Evolutionary conservation across 2,797 vertebrate genomes (phyloP).

Genomic region (Parotocinclus haroldoi): DNA sequence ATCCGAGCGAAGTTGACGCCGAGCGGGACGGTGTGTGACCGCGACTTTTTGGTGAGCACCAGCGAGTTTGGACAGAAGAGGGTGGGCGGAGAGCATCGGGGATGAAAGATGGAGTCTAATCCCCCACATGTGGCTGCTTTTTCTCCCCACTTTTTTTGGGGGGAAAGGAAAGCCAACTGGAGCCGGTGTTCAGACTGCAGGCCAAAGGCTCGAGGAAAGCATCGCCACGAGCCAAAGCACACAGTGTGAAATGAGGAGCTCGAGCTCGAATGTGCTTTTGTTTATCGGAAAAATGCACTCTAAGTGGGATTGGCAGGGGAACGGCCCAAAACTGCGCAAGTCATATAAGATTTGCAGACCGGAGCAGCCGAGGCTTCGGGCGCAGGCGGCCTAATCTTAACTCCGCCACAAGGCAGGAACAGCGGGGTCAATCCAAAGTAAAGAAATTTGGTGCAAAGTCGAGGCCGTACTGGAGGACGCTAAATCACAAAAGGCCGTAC

Average conservation of each 20-base stretch:
- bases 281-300: conserved; percentile 86
- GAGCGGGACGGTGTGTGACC: conserved; percentile 50
- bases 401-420: conserved; percentile 67
- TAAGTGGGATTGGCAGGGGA: conserved; percentile 79
- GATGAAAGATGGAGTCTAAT: conserved; percentile 80
- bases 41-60: conserved; percentile 44
- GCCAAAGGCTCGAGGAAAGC: conserved; percentile 79
- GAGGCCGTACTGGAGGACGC: conserved; percentile 28
- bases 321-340: conserved; percentile 77
- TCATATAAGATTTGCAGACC: conserved; percentile 77
- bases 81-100: conserved; percentile 72
- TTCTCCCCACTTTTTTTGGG: conserved; percentile 27
- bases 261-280: conserved; percentile 84
- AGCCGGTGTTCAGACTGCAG: conserved; percentile 76
- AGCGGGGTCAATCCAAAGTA: conserved; percentile 74
- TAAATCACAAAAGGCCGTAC: conserved; percentile 53
- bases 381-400: conserved; percentile 66
- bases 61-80: conserved; percentile 65
- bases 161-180: conserved; percentile 76
- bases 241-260: conserved; percentile 86
- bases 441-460: conserved; percentile 55
- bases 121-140: conserved; percentile 75
- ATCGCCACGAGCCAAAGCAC: conserved; percentile 79
- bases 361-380: conserved; percentile 63
- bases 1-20: conserved; percentile 38